Conservation (phyloP, 2,888 invertebrate species). For the Drosophila neonasuta region DNA sequence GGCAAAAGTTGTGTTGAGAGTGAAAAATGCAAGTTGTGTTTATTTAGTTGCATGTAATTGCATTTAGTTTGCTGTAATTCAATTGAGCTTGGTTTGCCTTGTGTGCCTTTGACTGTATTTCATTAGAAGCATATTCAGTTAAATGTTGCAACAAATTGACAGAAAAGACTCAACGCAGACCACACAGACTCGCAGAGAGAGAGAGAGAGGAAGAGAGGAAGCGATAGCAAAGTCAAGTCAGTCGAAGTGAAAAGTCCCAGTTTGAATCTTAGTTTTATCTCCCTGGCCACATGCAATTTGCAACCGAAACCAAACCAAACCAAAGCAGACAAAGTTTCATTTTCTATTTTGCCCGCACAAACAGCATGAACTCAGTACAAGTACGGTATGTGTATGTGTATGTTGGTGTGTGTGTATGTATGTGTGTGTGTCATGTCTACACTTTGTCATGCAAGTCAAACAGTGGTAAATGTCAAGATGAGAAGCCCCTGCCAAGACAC, state of each 20-base stretch:
- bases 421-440: constrained; percentile 7
- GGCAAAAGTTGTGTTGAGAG: constrained; percentile 19
- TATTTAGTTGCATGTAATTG: constrained; percentile 71
- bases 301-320: constrained; percentile 37
- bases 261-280: constrained; percentile 22
- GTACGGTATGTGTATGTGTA: not conserved
- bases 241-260: constrained; percentile 8
- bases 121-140: constrained; percentile 50
- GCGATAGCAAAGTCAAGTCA: no score
- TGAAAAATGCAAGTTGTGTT: constrained; percentile 62
- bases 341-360: constrained; percentile 24
- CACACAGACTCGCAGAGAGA: constrained; percentile 30
- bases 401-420: not conserved
- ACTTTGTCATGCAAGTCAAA: constrained; percentile 35
- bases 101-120: constrained; percentile 57
- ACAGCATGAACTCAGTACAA: constrained; percentile 11
- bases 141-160: constrained; percentile 55
- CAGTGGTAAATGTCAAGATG: constrained; percentile 44
- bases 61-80: constrained; percentile 65
- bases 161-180: constrained; percentile 28
- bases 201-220: not conserved
- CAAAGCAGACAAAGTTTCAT: constrained; percentile 47
- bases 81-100: constrained; percentile 53
- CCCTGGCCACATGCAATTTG: constrained; percentile 57
- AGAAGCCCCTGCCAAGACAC: constrained; percentile 18